A percentile compares a stretch with the other conserved stretches of the same genome.
Evolutionary conservation across 1,140 invertebrate species (phyloP).

Genomic region (Trichogramma pretiosum): DNA sequence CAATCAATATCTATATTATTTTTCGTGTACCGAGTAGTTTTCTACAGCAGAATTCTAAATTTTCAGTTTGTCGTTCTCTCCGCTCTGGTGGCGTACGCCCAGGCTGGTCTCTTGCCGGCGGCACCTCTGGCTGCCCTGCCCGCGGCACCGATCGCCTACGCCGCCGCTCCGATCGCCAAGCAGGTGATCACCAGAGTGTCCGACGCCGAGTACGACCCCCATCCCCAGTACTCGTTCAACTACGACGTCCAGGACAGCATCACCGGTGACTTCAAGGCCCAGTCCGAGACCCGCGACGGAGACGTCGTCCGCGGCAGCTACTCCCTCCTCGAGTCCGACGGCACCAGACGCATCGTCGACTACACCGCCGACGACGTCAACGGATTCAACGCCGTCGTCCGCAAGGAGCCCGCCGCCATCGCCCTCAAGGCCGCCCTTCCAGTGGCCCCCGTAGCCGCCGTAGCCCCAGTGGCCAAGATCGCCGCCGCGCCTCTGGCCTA

Average conservation of each 20-base stretch:
- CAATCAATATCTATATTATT: not conserved
- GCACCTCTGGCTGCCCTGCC: slow-evolving; percentile 23
- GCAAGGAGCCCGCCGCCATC: slow-evolving; percentile 45
- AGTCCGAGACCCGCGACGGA: slow-evolving; percentile 47
- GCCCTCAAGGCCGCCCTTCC: slow-evolving; percentile 27
- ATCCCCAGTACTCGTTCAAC: slow-evolving; percentile 48
- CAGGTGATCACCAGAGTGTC: slow-evolving; percentile 24
- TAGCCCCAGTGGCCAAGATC: slow-evolving; percentile 20
- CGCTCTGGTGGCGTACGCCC: slow-evolving; percentile 38
- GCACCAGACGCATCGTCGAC: slow-evolving; percentile 20
- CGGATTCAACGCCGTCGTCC: slow-evolving; percentile 52
- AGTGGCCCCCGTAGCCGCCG: slow-evolving; percentile 16
- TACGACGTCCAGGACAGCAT: slow-evolving; percentile 46
- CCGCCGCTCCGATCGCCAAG: slow-evolving; percentile 20
- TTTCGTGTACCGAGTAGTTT: not conserved
- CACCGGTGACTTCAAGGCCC: slow-evolving; percentile 48
- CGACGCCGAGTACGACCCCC: slow-evolving; percentile 40
- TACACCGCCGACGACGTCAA: slow-evolving; percentile 39
- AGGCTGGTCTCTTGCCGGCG: slow-evolving; percentile 28
- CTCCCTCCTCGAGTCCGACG: slow-evolving; percentile 41
- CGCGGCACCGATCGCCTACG: slow-evolving; percentile 19
- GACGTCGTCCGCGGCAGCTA: slow-evolving; percentile 50
- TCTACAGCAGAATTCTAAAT: not conserved
- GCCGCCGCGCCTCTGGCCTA: slow-evolving; percentile 20
- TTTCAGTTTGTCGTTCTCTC: slow-evolving; percentile 41